Conservation (phyloP, 1,140 invertebrate genomes). For the Armadillidium nasatum region DNA sequence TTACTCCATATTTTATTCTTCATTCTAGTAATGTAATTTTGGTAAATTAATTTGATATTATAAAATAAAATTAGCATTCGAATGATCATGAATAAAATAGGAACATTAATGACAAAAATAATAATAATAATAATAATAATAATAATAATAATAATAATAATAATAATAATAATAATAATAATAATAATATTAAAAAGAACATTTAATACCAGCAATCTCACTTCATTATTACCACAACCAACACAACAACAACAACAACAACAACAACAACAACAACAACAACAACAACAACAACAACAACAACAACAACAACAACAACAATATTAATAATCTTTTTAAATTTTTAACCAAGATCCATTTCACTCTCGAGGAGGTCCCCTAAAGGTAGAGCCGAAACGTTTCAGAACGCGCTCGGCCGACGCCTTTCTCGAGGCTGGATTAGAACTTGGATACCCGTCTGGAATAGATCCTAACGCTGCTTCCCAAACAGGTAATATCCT, state of each 20-base stretch:
- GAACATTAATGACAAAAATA: too few relatives aligned
- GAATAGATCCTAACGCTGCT: slow-evolving; percentile 22
- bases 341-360: not conserved
- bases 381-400: not conserved
- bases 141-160: too few relatives aligned
- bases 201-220: too few relatives aligned
- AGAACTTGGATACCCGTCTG: slow-evolving; percentile 18
- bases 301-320: not conserved
- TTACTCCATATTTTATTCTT: too few relatives aligned
- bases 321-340: not conserved
- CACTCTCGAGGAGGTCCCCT: not conserved
- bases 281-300: not conserved
- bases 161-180: too few relatives aligned
- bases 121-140: too few relatives aligned
- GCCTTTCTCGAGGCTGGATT: slow-evolving; percentile 22
- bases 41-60: too few relatives aligned
- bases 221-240: not conserved
- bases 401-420: slow-evolving; percentile 9
- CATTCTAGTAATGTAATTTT: too few relatives aligned
- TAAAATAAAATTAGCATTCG: too few relatives aligned
- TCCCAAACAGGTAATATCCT: slow-evolving; percentile 16
- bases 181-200: too few relatives aligned
- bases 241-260: not conserved
- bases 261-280: not conserved
- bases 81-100: too few relatives aligned